A percentile compares a stretch with the other conserved stretches of the same genome.
phyloP scores from a whole-genome alignment of 2,797 vertebrate genomes.

The Mus spretus region DNA sequence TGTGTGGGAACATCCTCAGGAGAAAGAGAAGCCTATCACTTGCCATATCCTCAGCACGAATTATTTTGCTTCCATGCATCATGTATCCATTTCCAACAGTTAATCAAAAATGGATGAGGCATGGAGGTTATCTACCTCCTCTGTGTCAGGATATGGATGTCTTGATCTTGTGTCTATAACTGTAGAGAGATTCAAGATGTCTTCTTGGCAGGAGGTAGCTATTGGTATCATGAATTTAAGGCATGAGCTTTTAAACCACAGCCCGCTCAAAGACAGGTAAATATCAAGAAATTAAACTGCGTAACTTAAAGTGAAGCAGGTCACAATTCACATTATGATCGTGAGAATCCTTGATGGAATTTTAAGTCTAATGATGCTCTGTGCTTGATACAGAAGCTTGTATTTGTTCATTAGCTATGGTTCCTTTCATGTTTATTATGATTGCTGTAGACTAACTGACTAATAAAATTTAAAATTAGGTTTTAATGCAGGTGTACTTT shows the following conservation, averaged over 20 bases:
- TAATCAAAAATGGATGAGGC: accelerated
- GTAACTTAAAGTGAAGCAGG: background rate
- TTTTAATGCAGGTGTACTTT: background rate
- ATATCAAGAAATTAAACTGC: background rate
- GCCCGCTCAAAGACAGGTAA: background rate
- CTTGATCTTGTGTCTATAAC: background rate
- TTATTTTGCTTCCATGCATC: background rate
- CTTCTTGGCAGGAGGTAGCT: too few relatives aligned
- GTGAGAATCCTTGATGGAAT: background rate
- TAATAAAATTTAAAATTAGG: background rate
- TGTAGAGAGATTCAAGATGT: background rate
- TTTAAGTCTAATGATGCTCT: background rate
- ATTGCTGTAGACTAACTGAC: background rate
- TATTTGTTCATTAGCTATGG: background rate
- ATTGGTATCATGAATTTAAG: background rate
- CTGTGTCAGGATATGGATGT: background rate
- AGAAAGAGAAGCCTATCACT: background rate
- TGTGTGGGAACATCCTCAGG: background rate
- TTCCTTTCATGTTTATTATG: background rate
- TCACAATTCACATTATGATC: background rate
- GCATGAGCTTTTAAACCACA: background rate
- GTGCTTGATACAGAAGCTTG: background rate
- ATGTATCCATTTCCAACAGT: background rate
- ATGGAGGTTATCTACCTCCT: background rate
- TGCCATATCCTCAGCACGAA: background rate